Base-by-base conservation (phyloP, 2,888 invertebrate genomes). In the Dinocampus coccinellae region DNA sequence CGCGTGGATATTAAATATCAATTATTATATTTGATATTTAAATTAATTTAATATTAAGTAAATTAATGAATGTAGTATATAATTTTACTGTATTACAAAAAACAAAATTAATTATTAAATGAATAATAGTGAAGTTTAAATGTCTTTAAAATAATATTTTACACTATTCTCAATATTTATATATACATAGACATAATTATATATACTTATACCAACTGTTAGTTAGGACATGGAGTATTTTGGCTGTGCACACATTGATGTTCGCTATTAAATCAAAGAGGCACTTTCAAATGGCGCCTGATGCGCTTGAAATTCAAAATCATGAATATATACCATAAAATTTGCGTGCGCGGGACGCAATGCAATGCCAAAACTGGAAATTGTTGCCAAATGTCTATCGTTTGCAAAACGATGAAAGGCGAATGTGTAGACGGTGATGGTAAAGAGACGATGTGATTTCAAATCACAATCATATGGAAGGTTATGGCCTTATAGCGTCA, bases 231-330 rank as follows among this genome's bases (percentile, higher is more conserved):
- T 57, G 75, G 76, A 79, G 77, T 78, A 60, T 69, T 63, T 34
- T 75, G 76, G 79, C 76, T 78, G 57, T 69, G 55, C 70, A 34
- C 76, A 73, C 77, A 79, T 78, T 80, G 80, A 83, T 83, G 82
- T 80, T 82, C 81, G 83, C 82, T 82, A 83, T 84, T 83, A 83
- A 84, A 84, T 84, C 83, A 84, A 81, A 83, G 81, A 78, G 82
- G 82, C 78, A 83, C 82, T 84, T 81, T 83, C 83, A 78, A 80
- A 81, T 81, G 82, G 78, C 81, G 80, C 72, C 79, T 80, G 79
- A 81, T 84, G 83, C 82, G 79, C 76, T 75, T 73, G 81, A 82
- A 84, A 83, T 83, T 81, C 80, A 83, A 7, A 84, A 81, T 83
- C 81, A 79, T n/a, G 22, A 16, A 42, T 60, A 47, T 47, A 22